phyloP scores from a whole-genome alignment of 2,888 invertebrate genomes.

The Drosophila aldrichi region DNA sequence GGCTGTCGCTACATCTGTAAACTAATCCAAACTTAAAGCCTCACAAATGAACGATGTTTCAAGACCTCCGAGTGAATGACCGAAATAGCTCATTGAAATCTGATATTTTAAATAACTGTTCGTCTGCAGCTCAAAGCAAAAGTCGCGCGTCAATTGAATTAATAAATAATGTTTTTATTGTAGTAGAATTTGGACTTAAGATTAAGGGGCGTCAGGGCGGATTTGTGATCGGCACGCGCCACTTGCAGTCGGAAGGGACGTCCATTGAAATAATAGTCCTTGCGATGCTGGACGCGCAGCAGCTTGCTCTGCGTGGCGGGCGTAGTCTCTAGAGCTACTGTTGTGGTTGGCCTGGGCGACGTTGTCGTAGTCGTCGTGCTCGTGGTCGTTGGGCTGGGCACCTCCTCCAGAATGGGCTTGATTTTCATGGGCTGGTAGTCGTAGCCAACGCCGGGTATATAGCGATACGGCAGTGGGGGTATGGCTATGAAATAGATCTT shows the following conservation, averaged over 20 bases:
- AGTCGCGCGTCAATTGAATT: slow-evolving; percentile 39
- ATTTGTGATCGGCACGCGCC: slow-evolving; percentile 68
- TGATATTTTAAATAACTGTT: neutral
- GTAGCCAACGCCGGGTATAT: slow-evolving; percentile 93
- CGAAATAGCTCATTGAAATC: neutral
- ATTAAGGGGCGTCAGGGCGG: slow-evolving; percentile 77
- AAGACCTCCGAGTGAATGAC: neutral
- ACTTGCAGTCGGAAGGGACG: slow-evolving; percentile 82
- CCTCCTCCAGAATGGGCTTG: slow-evolving; percentile 69
- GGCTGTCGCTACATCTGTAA: too few relatives aligned
- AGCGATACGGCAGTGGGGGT: slow-evolving; percentile 94
- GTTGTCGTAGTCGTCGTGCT: slow-evolving; percentile 8
- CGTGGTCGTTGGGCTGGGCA: slow-evolving; percentile 5
- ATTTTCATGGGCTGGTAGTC: slow-evolving; percentile 90
- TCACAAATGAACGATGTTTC: neutral
- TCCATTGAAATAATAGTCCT: slow-evolving; percentile 83
- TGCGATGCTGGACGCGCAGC: slow-evolving; percentile 75
- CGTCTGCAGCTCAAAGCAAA: slow-evolving; percentile 1
- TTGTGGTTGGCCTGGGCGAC: slow-evolving; percentile 19
- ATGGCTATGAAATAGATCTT: slow-evolving; percentile 94
- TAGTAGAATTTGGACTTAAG: slow-evolving; percentile 83
- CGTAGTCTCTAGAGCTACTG: slow-evolving; percentile 17
- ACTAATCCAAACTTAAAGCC: neutral
- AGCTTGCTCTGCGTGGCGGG: slow-evolving; percentile 66
- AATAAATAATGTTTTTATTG: slow-evolving; percentile 85